Conservation (phyloP, 1,140 invertebrate species). For the Drosophila littoralis region DNA sequence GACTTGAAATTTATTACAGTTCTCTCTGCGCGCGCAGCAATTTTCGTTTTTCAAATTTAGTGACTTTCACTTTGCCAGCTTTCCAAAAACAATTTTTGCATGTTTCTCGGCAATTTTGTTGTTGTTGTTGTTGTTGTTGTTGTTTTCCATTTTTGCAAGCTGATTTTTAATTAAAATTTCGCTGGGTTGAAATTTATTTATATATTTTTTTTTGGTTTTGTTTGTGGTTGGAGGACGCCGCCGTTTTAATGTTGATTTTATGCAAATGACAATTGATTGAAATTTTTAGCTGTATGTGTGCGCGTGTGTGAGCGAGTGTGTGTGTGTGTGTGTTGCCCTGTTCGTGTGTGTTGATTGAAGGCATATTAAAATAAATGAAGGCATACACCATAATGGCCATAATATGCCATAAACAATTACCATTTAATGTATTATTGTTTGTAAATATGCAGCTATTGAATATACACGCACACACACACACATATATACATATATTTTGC, state of each 20-base stretch:
- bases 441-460: slow-evolving; percentile 41
- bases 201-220: slow-evolving; percentile 9
- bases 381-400: slow-evolving; percentile 53
- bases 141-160: slow-evolving; percentile 30
- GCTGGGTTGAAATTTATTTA: slow-evolving; percentile 6
- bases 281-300: slow-evolving; percentile 33
- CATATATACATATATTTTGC: slow-evolving; percentile 26
- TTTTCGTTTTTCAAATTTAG: slow-evolving; percentile 57
- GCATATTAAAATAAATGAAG: slow-evolving; percentile 70
- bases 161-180: slow-evolving; percentile 70
- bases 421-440: slow-evolving; percentile 62
- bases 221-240: slow-evolving; percentile 31
- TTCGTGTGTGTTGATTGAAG: slow-evolving; percentile 44
- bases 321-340: slow-evolving; percentile 9
- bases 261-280: slow-evolving; percentile 78
- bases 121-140: neutral
- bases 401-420: slow-evolving; percentile 74
- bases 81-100: slow-evolving; percentile 46
- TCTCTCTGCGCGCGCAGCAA: slow-evolving; percentile 28
- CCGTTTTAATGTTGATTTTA: slow-evolving; percentile 72
- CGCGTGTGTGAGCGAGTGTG: slow-evolving; percentile 2
- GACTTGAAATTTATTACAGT: slow-evolving; percentile 58
- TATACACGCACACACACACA: neutral
- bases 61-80: slow-evolving; percentile 64
- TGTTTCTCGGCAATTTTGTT: slow-evolving; percentile 49